Evolutionary conservation across 2,797 vertebrate species (phyloP).

Genomic region (Amblyraja radiata): DNA sequence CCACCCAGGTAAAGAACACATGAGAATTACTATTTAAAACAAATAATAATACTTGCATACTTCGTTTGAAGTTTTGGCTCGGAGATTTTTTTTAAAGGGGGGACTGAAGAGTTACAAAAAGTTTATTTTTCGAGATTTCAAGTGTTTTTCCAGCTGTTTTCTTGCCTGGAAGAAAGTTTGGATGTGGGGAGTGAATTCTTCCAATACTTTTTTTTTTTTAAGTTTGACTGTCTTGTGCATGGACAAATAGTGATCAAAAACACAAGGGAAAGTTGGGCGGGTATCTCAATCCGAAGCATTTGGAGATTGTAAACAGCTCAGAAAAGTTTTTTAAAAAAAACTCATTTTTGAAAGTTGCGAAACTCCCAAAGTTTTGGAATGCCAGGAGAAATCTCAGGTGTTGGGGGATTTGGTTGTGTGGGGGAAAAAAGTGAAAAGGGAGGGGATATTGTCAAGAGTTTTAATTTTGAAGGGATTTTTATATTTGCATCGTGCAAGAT

Average conservation of each 20-base stretch:
- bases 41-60: no score
- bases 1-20: conserved; percentile 28
- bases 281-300: neutral
- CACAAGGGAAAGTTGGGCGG: neutral
- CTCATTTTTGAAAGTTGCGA: no score
- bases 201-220: neutral
- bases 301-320: neutral
- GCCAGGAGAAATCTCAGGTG: neutral
- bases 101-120: neutral
- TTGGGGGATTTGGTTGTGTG: no score
- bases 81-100: neutral
- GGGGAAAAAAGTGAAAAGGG: neutral
- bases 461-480: neutral
- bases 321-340: neutral
- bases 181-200: neutral
- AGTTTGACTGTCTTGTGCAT: no score
- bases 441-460: neutral
- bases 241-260: neutral
- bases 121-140: neutral
- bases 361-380: neutral
- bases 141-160: neutral
- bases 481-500: neutral
- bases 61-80: neutral
- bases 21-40: neutral
- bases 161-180: neutral